These are phyloP conservation scores for Tenualosa ilisha DNA, from an alignment of 2,797 vertebrate genomes.

Conservation along the genomic window DNA sequence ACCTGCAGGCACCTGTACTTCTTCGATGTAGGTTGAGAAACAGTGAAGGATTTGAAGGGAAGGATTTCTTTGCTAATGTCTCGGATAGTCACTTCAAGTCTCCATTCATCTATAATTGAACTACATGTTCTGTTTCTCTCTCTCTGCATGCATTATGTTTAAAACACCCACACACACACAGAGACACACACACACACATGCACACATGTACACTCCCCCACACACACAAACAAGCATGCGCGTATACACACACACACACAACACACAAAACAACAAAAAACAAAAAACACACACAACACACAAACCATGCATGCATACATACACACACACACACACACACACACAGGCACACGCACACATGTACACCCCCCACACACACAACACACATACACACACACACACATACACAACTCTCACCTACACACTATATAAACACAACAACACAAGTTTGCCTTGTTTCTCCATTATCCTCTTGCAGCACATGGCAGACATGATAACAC, in stretches of 20 bases:
- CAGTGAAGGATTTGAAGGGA: background rate
- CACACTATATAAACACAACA: background rate
- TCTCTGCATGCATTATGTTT: too few species aligned
- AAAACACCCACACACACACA: too few species aligned
- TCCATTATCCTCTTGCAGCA: background rate
- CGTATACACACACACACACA: background rate
- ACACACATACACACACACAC: background rate
- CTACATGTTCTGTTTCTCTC: too few species aligned
- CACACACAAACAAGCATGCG: too few species aligned
- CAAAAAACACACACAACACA: background rate
- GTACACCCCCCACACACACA: background rate
- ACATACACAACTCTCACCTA: background rate
- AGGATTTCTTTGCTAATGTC: background rate
- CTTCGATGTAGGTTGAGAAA: background rate
- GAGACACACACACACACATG: too few species aligned
- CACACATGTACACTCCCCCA: background rate
- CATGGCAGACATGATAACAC: conserved; percentile 19
- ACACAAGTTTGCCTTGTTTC: background rate
- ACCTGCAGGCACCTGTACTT: background rate
- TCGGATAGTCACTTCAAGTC: background rate
- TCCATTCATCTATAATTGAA: background rate
- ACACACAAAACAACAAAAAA: too few species aligned
- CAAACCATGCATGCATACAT: too few species aligned
- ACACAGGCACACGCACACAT: background rate
- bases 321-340: background rate